phyloP scores from a whole-genome alignment of 2,797 vertebrate genomes.

The Hydrolagus colliei region DNA sequence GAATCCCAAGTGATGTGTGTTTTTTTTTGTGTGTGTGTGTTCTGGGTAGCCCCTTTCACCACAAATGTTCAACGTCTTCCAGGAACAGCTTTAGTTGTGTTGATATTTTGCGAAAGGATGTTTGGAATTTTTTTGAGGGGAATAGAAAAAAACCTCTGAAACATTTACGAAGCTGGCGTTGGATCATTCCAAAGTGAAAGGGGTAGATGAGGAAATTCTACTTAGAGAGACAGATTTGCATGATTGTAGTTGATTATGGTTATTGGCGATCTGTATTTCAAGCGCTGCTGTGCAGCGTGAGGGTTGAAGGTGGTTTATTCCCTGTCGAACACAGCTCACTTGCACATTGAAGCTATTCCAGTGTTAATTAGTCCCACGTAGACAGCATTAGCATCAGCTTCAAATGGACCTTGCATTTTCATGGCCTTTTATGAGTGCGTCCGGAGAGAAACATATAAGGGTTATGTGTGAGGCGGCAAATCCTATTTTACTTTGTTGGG shows the following conservation, averaged over 20 bases:
- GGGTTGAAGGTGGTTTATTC: neutral
- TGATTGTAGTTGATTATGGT: neutral
- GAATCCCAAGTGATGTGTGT: neutral
- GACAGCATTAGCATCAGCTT: neutral
- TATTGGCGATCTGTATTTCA: neutral
- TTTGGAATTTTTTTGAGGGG: neutral
- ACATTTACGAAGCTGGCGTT: neutral
- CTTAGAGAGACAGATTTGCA: neutral
- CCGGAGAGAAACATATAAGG: neutral
- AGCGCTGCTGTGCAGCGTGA: neutral
- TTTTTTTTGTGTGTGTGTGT: neutral
- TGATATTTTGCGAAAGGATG: neutral
- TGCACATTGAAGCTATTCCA: neutral
- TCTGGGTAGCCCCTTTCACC: neutral
- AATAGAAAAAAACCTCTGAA: neutral
- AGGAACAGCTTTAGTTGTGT: neutral
- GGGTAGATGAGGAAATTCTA: no score
- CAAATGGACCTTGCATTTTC: neutral
- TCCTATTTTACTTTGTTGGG: no score
- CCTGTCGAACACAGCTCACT: neutral
- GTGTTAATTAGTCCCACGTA: neutral
- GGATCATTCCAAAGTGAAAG: neutral
- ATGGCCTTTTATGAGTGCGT: neutral
- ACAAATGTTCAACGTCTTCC: neutral
- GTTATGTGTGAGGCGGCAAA: no score